phyloP scores from a whole-genome alignment of 2,113 vertebrate genomes.

The Forbesichthys papilliferus region DNA sequence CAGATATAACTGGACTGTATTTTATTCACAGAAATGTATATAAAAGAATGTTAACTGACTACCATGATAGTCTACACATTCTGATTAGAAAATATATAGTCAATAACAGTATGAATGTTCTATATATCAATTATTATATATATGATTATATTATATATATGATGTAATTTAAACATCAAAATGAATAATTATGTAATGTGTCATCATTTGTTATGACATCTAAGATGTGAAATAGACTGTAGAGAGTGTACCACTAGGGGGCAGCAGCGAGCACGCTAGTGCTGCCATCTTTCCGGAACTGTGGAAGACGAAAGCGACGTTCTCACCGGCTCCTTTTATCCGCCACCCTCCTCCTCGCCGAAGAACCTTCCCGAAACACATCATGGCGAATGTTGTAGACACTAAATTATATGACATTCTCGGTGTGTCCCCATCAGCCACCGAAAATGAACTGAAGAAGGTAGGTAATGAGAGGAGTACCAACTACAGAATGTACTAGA shows the following conservation, averaged over 20 bases:
- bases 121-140: no score
- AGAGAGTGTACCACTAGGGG: constrained; percentile 21
- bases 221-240: no score
- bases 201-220: no score
- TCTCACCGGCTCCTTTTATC: constrained; percentile 67
- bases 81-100: no score
- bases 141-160: no score
- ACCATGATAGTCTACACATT: no score
- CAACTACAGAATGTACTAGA: not conserved
- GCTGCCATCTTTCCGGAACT: constrained; percentile 35
- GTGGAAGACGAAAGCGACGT: constrained; percentile 25
- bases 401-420: constrained; percentile 94
- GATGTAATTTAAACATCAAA: no score
- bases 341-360: constrained; percentile 49
- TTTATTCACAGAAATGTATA: no score
- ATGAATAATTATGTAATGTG: no score
- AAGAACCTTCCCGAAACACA: constrained; percentile 57
- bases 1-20: no score
- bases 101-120: no score
- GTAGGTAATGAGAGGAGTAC: constrained; percentile 51
- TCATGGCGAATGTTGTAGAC: constrained; percentile 90
- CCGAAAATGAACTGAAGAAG: constrained; percentile 94
- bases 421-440: constrained; percentile 86
- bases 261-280: constrained; percentile 22
- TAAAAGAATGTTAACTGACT: no score